Base-by-base conservation (phyloP, 64 coral and sea anemone genomes). In the Anthopleura sola region DNA sequence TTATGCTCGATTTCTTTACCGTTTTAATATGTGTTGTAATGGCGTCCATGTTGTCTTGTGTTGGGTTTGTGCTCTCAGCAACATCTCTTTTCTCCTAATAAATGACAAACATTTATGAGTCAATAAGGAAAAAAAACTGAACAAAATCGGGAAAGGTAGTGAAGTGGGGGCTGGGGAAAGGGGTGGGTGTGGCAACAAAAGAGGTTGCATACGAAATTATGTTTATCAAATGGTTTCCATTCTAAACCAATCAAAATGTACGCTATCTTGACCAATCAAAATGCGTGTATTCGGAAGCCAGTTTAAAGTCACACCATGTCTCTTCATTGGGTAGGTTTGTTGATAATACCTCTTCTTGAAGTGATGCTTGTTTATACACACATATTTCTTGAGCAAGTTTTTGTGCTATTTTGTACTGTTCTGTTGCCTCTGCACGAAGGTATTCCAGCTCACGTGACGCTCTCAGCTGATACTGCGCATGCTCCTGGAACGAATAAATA, bases 21-120 rank as follows among this genome's bases (percentile, higher is more conserved):
- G 81, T 26, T 90, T 58, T 90, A 24, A 90, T 84, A 4, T 84
- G 81, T 76, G 68, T 76, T 0, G 88, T 58, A 33, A 84, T 58
- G 82, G 60, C 81, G 29, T 90, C 88, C 23, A 84, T 84, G 81
- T 83, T 79, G 18, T 79, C 76, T 48, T 33, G 37, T 79, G 37
- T 7, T 3, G 66, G 76, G 24, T 13, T 46, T 3, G 17, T 20
- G 28, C n/a, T 24, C 37, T 79, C 44, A 48, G 18, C 18, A 20
- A 12, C 37, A 3, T 79, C 76, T 44, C 37, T 48, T 20, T 44
- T 48, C 38, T 79, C 44, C 76, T 79, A 79, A 79, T 24, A 47
- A 16, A 79, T 21, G 21, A 44, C 19, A 48, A 79, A 44, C 47
- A 44, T 2, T 44, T 44, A 44, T 44, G 4, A 44, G 9, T 44